Conservation (phyloP, 2,113 vertebrate species). For the Suricata suricatta region DNA sequence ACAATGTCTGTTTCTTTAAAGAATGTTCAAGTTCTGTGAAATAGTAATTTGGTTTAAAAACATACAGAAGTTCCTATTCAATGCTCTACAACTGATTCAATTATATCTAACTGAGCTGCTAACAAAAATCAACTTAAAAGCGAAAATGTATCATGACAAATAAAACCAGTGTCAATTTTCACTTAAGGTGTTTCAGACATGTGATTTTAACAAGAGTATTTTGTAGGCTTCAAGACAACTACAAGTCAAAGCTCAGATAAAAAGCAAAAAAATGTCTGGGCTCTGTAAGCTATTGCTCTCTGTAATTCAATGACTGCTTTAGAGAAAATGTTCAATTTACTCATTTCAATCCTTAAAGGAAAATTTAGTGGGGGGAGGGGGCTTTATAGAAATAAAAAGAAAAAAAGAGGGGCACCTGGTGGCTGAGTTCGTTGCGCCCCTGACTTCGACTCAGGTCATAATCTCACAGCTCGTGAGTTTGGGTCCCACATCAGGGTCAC, state of each 20-base stretch:
- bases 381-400: not conserved
- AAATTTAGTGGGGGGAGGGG: not conserved
- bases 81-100: not conserved
- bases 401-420: not conserved
- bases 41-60: not conserved
- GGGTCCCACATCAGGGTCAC: too few species aligned
- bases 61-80: not conserved
- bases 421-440: too few species aligned
- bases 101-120: not conserved
- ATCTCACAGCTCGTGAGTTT: too few species aligned
- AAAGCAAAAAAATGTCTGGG: not conserved
- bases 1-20: not conserved
- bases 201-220: not conserved
- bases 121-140: slow-evolving; percentile 39
- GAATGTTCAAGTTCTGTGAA: not conserved
- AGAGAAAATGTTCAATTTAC: not conserved
- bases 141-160: not conserved
- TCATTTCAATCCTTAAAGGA: not conserved
- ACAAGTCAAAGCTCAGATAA: slow-evolving; percentile 1
- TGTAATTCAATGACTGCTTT: not conserved
- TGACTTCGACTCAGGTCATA: too few species aligned
- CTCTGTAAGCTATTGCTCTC: not conserved
- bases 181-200: not conserved
- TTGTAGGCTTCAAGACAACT: slow-evolving; percentile 17
- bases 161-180: not conserved